Conservation (phyloP, 2,888 invertebrate species). For the Boloria selene region DNA sequence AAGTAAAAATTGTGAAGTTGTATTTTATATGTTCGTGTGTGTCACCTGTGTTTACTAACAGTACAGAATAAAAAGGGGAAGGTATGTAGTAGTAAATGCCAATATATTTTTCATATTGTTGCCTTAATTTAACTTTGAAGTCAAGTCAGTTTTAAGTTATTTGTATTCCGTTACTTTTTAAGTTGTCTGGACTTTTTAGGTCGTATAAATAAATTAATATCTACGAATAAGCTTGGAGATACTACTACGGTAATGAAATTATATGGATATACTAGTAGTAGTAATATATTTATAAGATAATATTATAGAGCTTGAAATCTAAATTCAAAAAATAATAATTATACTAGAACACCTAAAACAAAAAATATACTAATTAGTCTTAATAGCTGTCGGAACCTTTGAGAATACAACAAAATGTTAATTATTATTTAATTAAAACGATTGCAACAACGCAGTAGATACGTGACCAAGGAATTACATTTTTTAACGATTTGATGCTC, state of each 20-base stretch:
- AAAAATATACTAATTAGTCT: conserved; percentile 39
- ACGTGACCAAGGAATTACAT: conserved; percentile 34
- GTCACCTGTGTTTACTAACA: conserved; percentile 34
- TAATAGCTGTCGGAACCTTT: conserved; percentile 46
- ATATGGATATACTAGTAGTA: no score
- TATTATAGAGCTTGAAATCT: not conserved
- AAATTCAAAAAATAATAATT: not conserved
- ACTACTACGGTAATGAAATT: no score
- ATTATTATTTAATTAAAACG: conserved; percentile 42
- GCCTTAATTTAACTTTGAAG: no score
- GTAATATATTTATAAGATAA: not conserved
- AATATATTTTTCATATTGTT: no score
- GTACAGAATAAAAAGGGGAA: conserved; percentile 35
- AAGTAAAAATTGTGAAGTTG: conserved; percentile 50
- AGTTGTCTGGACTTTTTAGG: no score
- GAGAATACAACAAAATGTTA: conserved; percentile 39
- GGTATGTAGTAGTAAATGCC: conserved; percentile 32
- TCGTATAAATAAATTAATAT: no score
- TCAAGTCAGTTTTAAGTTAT: no score
- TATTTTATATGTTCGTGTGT: conserved; percentile 49
- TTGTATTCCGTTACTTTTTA: no score
- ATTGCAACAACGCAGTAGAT: conserved; percentile 37
- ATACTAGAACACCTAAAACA: conserved; percentile 21
- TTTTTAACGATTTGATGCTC: conserved; percentile 31
- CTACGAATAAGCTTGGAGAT: no score